Evolutionary conservation across 2,888 invertebrate genomes (phyloP), one percentile per base, ranked within the genome.

Genomic region (Drosophila eohydei): DNA sequence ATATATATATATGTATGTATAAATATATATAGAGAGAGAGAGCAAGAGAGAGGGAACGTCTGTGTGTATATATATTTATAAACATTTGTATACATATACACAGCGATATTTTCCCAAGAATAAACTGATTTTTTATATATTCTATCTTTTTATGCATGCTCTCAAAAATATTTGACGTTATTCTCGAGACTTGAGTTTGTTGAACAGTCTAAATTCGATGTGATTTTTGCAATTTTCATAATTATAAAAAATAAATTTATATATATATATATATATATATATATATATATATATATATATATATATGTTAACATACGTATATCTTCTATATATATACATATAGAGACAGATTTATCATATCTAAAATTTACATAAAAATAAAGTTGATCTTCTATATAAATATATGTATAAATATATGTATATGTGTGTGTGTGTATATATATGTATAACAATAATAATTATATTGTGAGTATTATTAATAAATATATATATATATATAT

Each of bases 111-210:
- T 74, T 80, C 67, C 68, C 65, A 60, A 62, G 58, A 83, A 79
- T 68, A 76, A 65, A 68, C 57, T 57, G 62, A 69, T 69, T 67
- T 72, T 81, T 71, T 65, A 68, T 76, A 66, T 77, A 76, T 79
- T 80, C 48, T 46, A 75, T 74, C 65, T 71, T 74, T 78, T 78
- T 71, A 78, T 81, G 74, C 67, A 62, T 63, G 83, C 68, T 71
- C 63, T 66, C 70, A 52, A 74, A 77, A 61, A 76, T 67, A 75
- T 81, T 81, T 70, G 58, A 66, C 74, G 64, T 71, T 82, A 62
- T 71, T 82, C 66, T 59, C 43, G 65, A 58, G 59, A 65, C 38
- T 68, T 56, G 61, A 57, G 77, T 59, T 73, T 65, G 61, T 73
- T 69, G 69, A 64, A 44, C 77, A 62, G 82, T 66, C 70, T 48